Base-by-base conservation (phyloP, 2,888 invertebrate species). In the Ophion costatus region DNA sequence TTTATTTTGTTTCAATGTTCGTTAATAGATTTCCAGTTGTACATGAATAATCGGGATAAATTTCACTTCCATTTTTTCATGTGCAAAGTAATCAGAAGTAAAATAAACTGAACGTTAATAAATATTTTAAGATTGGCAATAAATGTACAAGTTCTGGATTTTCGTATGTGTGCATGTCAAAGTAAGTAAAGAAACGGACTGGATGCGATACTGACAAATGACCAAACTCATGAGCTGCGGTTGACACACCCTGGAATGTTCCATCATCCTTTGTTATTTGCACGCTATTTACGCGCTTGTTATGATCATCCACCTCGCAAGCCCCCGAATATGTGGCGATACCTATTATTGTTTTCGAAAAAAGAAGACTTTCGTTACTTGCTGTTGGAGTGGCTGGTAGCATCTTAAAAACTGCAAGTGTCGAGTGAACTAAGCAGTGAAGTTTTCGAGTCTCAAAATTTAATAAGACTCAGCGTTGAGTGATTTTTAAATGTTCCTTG, bases 151-250 rank as follows among this genome's bases (percentile, higher is more conserved):
- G 5, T 51, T 51, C 51, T 38, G 9, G 51, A 5, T 51, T 14
- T 14, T 51, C 17, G 5, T 14, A 51, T 51, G 11, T 14, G 14
- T 51, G 14, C 14, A 51, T 11, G 17, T 17, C 2, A 17, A 17
- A 3, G 17, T 1, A 51, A 14, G 14, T 51, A 17, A 5, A 51
- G 5, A 51, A 51, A 51, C 2, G 17, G 17, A 14, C 2, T 1
- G 51, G 17, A 51, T 5, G 14, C 17, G 51, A 67, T n/a, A 75
- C 80, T 69, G 9, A 81, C 80, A 81, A 56, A 63, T 81, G 80
- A 67, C 75, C 80, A 22, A 81, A 75, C 38, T 81, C 80, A 45
- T 81, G 80, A 33, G 80, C 80, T 6, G 80, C 75, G 5, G 75
- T 75, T 17, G 51, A 20, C 14, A 81, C 75, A n/a, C 80, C 75